Evolutionary conservation across 2,888 invertebrate genomes (phyloP), one percentile per base, ranked within the genome.

Genomic region (Pheosia gnoma): DNA sequence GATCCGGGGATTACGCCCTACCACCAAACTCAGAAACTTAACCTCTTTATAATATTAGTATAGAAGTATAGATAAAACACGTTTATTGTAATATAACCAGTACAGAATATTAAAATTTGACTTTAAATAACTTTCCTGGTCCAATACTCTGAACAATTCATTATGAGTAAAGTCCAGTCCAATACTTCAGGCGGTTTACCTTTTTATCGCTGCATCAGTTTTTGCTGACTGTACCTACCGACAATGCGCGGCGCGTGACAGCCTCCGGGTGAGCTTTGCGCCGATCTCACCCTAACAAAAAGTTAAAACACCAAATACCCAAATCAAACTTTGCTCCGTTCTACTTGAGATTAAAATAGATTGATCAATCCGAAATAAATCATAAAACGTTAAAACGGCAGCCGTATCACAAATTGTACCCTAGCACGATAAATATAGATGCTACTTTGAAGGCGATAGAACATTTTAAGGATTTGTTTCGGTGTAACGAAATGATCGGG

Each of bases 231-330:
- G 67, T 65, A 79, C 72, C 71, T 72, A 73, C 79, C 80, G 80
- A 87, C 86, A 86, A 87, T 82, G 79, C 80, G 65, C 78, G 82
- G 86, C 90, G 90, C 91, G 90, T 91, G 91, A 91, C 91, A 89
- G 86, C 91, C 87, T 81, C 88, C 89, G 89, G 90, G 87, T 87
- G 89, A 87, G 81, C 84, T 2, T 82, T 81, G 85, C 84, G 83
- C 83, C 83, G 82, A 83, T 84, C 81, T 83, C 74, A 70, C 75
- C 78, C 66, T 62, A 80, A 25, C 25, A 25, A 25, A 25, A 25
- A 25, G 25, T 25, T 25, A 25, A 25, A 86, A 86, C 78, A 72
- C n/a, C 45, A 0, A 13, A 62, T 71, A 71, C 9, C 59, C 4
- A 82, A 75, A 61, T 59, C 25, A 59, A 74, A 76, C 80, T 66